phyloP scores from a whole-genome alignment of 2,113 vertebrate species.

The Macrotus californicus region DNA sequence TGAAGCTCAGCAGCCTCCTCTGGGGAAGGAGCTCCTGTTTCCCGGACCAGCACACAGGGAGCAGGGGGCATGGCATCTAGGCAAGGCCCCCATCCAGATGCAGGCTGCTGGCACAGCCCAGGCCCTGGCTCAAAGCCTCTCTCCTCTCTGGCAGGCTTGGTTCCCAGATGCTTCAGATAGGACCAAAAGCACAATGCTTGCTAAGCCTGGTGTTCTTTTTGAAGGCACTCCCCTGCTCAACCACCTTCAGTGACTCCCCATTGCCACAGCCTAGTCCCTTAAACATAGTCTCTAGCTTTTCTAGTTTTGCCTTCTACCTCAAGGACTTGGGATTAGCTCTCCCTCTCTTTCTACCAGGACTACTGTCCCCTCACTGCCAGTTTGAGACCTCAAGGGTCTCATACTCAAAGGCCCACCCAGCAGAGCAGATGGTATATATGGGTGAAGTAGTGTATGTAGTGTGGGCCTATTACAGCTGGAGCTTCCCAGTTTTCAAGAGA shows the following conservation, averaged over 20 bases:
- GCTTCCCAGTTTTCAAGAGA: neutral
- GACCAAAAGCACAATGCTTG: neutral
- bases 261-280: neutral
- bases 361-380: neutral
- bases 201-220: neutral
- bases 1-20: neutral
- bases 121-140: neutral
- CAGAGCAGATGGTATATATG: neutral
- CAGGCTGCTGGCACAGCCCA: neutral
- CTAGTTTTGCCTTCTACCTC: neutral
- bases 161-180: neutral
- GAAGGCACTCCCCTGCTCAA: neutral
- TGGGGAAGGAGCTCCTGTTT: neutral
- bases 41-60: neutral
- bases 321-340: neutral
- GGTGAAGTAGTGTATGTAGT: accelerated
- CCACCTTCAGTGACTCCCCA: neutral
- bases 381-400: neutral
- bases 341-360: too few relatives aligned
- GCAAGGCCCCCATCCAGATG: neutral
- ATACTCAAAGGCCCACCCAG: neutral
- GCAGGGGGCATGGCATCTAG: neutral
- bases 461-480: neutral
- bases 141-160: neutral
- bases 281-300: neutral